Conservation (phyloP, 2,888 invertebrate genomes). For the Serripes groenlandicus region DNA sequence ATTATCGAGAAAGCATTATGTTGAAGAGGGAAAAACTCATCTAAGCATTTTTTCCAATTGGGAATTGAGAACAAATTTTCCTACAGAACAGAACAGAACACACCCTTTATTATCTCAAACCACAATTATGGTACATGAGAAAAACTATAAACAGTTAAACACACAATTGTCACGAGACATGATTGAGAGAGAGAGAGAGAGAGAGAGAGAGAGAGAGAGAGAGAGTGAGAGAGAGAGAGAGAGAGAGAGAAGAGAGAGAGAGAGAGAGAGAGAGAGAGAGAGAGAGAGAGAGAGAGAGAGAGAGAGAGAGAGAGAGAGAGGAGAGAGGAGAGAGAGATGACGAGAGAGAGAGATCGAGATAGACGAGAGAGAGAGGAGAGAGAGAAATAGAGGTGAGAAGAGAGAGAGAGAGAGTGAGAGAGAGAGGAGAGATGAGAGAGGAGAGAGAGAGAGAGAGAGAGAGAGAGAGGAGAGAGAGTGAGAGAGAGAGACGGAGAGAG, state of each 20-base stretch:
- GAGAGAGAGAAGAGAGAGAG: not conserved
- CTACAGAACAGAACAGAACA: too few relatives aligned
- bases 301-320: not conserved
- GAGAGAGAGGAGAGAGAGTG: not conserved
- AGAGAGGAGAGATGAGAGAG: not conserved
- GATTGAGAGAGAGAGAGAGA: not conserved
- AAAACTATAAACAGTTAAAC: too few relatives aligned
- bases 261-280: conserved; percentile 2
- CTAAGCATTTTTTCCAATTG: too few relatives aligned
- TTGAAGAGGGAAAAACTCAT: too few relatives aligned
- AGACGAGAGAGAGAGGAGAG: not conserved
- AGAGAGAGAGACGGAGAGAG: not conserved
- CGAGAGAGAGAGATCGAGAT: not conserved
- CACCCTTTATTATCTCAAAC: too few relatives aligned
- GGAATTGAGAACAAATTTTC: too few relatives aligned
- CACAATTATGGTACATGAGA: too few relatives aligned
- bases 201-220: not conserved
- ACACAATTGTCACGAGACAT: too few relatives aligned
- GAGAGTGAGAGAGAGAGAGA: not conserved
- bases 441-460: not conserved
- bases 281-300: not conserved
- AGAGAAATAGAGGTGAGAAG: not conserved
- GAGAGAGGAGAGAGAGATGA: not conserved
- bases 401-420: too few relatives aligned
- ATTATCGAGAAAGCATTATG: too few relatives aligned